Evolutionary conservation across 2,797 vertebrate species (phyloP), one percentile per base, ranked within the genome.

Genomic region (Chloroceryle inda): DNA sequence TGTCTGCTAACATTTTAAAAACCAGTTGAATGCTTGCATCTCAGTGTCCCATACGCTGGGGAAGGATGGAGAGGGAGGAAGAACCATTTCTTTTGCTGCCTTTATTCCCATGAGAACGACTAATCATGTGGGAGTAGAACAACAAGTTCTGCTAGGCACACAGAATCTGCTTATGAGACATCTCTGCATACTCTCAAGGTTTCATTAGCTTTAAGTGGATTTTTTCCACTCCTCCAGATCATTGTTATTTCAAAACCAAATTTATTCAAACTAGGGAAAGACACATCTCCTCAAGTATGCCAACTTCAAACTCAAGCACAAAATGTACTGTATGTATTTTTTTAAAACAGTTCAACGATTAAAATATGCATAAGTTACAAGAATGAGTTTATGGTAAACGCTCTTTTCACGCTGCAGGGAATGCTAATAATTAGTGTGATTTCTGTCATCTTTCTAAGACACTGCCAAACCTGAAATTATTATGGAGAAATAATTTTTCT

Each of bases 171-270:
- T 95, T 95, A 92, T 85, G 91, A 97, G 85, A 95, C 94, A 78
- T 55, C 91, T 75, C 96, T 94, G 91, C 91, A 94, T 94, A 88
- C 92, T 95, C 94, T 96, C 13, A 49, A 95, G 96, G 92, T 95
- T 97, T 96, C 90, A 94, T 96, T 96, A 96, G 85, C 38, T 83
- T 85, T 88, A 87, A 94, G 86, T 92, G 85, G 80, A 85, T 89
- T 91, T 94, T 92, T 96, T 96, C 82, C 55, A 95, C 87, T 95
- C 95, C 94, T 86, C 94, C 94, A 78, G 91, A 94, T 92, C 87
- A 94, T 88, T 96, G 88, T 96, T 94, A 91, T 95, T 97, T 92
- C 89, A 94, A 94, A 97, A 55, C 37, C 93, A 97, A 96, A 96
- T 97, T 80, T 97, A 96, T 96, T 96, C 80, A 96, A 91, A 95